phyloP scores from a whole-genome alignment of 2,113 vertebrate genomes.

The Clinocottus analis region DNA sequence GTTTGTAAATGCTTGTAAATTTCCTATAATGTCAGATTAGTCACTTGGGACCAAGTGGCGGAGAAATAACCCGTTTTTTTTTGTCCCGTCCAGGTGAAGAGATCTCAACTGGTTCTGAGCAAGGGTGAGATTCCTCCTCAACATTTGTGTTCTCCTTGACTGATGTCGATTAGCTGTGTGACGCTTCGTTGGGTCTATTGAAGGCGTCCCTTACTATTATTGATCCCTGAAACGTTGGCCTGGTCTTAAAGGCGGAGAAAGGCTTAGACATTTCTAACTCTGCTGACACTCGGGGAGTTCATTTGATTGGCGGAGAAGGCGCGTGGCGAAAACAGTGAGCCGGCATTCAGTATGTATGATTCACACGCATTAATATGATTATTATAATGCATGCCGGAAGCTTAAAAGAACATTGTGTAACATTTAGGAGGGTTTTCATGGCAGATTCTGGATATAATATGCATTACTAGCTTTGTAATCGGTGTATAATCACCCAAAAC shows the following conservation, averaged over 20 bases:
- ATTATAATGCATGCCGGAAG: constrained; percentile 54
- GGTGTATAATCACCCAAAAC: background rate
- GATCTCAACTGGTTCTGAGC: constrained; percentile 73
- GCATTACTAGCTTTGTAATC: background rate
- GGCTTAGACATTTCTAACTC: constrained; percentile 73
- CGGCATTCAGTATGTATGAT: constrained; percentile 75
- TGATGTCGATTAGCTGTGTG: constrained; percentile 15
- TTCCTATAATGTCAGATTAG: background rate
- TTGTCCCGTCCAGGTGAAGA: constrained; percentile 72
- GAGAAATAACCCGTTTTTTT: constrained; percentile 6
- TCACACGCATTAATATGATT: constrained; percentile 64
- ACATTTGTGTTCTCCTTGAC: background rate
- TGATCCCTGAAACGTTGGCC: constrained; percentile 56
- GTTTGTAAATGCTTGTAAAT: background rate
- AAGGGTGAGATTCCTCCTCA: constrained; percentile 77
- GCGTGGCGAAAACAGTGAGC: constrained; percentile 70
- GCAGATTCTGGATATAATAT: background rate
- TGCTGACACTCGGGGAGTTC: constrained; percentile 72
- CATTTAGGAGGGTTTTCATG: background rate
- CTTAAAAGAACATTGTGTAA: constrained; percentile 7
- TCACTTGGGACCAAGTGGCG: background rate
- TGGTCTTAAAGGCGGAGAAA: constrained; percentile 59
- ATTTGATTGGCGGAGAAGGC: constrained; percentile 74
- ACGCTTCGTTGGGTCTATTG: constrained; percentile 39
- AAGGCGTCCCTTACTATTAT: constrained; percentile 30